Evolutionary conservation across 2,888 invertebrate species (phyloP).

Genomic region (Branchipolynoe longqiensis): DNA sequence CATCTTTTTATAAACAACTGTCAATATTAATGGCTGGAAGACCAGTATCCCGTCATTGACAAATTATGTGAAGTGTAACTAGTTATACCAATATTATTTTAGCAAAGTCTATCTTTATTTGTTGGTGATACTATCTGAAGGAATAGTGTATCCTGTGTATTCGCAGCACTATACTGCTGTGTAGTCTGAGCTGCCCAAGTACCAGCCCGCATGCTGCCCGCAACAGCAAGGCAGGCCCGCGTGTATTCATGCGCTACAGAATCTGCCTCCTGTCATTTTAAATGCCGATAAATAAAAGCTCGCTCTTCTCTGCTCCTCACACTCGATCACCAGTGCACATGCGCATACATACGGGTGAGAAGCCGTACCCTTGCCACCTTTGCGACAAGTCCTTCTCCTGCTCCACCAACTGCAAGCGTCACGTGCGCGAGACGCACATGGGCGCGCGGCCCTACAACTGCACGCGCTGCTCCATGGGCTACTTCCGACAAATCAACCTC

Average conservation of each 20-base stretch:
- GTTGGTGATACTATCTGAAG: too few relatives aligned
- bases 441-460: conserved; percentile 34
- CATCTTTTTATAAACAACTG: too few relatives aligned
- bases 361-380: conserved; percentile 22
- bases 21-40: too few relatives aligned
- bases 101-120: too few relatives aligned
- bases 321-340: conserved; percentile 14
- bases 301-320: background rate
- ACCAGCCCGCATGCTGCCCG: background rate
- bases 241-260: too few relatives aligned
- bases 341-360: conserved; percentile 38
- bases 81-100: too few relatives aligned
- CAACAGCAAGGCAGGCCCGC: too few relatives aligned
- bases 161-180: too few relatives aligned
- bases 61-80: too few relatives aligned
- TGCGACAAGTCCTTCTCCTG: conserved; percentile 45
- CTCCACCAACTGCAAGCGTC: conserved; percentile 30
- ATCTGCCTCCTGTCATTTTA: too few relatives aligned
- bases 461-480: background rate
- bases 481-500: conserved; percentile 3
- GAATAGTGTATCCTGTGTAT: too few relatives aligned
- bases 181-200: background rate
- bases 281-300: background rate
- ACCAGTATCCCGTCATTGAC: too few relatives aligned
- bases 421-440: conserved; percentile 30